Evolutionary conservation across 2,113 vertebrate genomes (phyloP).

Genomic region (Arizona elegans): DNA sequence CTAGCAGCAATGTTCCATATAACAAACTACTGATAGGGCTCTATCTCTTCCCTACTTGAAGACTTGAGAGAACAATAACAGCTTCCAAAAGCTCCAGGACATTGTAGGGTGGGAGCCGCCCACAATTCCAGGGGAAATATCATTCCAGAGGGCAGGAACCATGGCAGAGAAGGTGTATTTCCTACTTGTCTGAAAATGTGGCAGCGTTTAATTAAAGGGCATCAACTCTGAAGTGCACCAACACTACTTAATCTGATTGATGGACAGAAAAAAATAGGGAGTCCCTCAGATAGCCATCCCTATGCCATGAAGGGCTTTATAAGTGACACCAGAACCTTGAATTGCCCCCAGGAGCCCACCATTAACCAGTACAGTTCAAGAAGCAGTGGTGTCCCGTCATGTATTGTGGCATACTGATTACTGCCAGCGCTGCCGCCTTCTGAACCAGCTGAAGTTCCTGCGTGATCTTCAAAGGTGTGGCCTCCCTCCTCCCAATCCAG

Average conservation of each 20-base stretch:
- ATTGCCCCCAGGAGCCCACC: neutral
- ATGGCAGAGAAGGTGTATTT: neutral
- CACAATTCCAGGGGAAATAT: neutral
- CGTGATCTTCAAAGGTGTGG: neutral
- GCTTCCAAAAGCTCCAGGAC: neutral
- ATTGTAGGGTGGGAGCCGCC: neutral
- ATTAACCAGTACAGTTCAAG: neutral
- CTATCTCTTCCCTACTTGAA: neutral
- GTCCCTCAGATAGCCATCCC: neutral
- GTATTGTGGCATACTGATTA: neutral
- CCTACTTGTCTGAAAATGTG: neutral
- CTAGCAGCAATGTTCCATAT: neutral
- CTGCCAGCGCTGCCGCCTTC: neutral
- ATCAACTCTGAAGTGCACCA: neutral
- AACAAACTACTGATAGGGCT: neutral
- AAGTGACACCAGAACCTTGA: neutral
- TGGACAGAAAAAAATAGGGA: neutral
- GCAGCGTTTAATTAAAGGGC: neutral
- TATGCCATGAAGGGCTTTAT: neutral
- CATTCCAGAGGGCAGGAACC: neutral
- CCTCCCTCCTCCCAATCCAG: neutral
- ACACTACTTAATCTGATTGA: neutral
- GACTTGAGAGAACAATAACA: neutral
- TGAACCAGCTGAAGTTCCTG: neutral
- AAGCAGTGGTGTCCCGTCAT: neutral